These are phyloP conservation scores for Dione juno DNA, from an alignment of 2,888 invertebrate species.

Conservation along the genomic window DNA sequence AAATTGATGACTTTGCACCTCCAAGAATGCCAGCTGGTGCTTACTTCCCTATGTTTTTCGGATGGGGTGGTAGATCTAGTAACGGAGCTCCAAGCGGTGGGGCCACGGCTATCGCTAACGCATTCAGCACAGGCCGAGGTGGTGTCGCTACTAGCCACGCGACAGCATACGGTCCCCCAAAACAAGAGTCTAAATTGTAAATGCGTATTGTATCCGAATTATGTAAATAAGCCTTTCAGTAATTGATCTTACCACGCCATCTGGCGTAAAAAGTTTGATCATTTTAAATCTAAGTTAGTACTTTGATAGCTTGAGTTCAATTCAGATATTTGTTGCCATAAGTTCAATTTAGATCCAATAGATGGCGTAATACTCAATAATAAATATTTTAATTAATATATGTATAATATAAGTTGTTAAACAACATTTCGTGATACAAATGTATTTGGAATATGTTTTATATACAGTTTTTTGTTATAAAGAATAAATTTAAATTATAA, in stretches of 20 bases:
- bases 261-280: constrained; percentile 34
- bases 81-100: constrained; percentile 79
- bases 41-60: constrained; percentile 88
- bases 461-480: constrained; percentile 34
- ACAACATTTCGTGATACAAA: constrained; percentile 32
- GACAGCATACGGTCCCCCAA: constrained; percentile 86
- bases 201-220: constrained; percentile 51
- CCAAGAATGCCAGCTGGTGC: constrained; percentile 80
- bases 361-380: constrained; percentile 37
- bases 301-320: constrained; percentile 9
- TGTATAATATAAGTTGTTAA: constrained; percentile 27
- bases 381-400: constrained; percentile 21
- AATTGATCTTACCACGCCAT: constrained; percentile 39
- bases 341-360: constrained; percentile 35
- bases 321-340: constrained; percentile 33
- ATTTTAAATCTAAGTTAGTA: constrained; percentile 24
- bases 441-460: constrained; percentile 20
- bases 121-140: constrained; percentile 87
- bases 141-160: constrained; percentile 89
- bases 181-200: constrained; percentile 66
- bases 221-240: constrained; percentile 44
- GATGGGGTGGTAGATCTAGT: constrained; percentile 68
- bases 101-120: constrained; percentile 88
- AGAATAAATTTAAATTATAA: constrained; percentile 33
- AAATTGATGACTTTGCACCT: constrained; percentile 72